A percentile compares a stretch with the other conserved stretches of the same genome.
Evolutionary conservation across 2,888 invertebrate genomes (phyloP).

Genomic region (Odontomyia ornata): DNA sequence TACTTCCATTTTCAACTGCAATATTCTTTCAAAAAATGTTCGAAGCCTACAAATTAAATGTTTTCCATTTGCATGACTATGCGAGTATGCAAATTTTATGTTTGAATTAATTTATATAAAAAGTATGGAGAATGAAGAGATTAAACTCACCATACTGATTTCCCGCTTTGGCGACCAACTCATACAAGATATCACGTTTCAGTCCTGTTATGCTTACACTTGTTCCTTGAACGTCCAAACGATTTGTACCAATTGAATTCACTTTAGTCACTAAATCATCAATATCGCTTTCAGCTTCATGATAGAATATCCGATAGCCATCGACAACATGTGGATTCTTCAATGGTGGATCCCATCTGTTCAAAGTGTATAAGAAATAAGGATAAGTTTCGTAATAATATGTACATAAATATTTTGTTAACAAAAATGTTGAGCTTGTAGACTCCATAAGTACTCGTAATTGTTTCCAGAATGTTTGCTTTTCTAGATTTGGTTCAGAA

Average conservation of each 20-base stretch:
- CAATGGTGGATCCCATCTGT: conserved; percentile 79
- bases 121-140: too few relatives aligned
- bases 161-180: conserved; percentile 83
- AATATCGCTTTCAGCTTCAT: conserved; percentile 67
- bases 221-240: conserved; percentile 77
- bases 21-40: too few relatives aligned
- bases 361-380: too few relatives aligned
- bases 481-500: too few relatives aligned
- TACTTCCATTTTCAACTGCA: too few relatives aligned
- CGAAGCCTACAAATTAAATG: too few relatives aligned
- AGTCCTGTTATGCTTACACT: conserved; percentile 76
- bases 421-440: too few relatives aligned
- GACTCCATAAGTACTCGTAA: too few relatives aligned
- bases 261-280: conserved; percentile 47
- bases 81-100: too few relatives aligned
- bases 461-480: background rate
- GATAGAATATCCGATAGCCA: conserved; percentile 84
- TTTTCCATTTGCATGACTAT: too few relatives aligned
- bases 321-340: conserved; percentile 86
- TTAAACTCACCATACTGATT: conserved; percentile 72
- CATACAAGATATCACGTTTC: conserved; percentile 78
- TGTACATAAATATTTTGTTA: background rate
- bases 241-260: conserved; percentile 68
- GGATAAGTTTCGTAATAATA: background rate
- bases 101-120: too few relatives aligned